A percentile compares a stretch with the other conserved stretches of the same genome.
phyloP scores from a whole-genome alignment of 2,113 vertebrate genomes.

The Peucedramus taeniatus region DNA sequence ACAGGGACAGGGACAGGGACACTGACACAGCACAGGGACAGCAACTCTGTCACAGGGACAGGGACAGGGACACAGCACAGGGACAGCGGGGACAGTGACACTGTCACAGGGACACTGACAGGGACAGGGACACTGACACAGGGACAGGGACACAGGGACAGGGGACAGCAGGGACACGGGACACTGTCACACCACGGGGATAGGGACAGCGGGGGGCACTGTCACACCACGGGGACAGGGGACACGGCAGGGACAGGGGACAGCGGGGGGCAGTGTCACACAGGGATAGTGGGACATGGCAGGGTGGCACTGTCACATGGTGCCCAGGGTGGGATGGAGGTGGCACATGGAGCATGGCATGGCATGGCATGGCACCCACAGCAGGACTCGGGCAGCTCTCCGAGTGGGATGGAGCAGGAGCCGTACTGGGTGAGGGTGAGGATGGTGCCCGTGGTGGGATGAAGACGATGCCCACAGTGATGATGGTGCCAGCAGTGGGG shows the following conservation, averaged over 20 bases:
- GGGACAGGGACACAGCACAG: not conserved
- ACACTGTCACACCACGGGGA: not conserved
- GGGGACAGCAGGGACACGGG: too few species aligned
- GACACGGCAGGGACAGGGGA: not conserved
- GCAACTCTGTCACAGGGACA: not conserved
- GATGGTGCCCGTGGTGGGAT: not conserved
- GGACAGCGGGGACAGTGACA: too few species aligned
- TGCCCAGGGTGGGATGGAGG: not conserved
- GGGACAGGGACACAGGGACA: not conserved
- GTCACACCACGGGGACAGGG: not conserved
- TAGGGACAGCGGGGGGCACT: not conserved
- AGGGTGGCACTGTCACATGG: not conserved
- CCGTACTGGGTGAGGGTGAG: not conserved
- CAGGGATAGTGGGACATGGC: not conserved
- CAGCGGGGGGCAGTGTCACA: not conserved
- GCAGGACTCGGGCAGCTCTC: not conserved
- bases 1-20: too few species aligned
- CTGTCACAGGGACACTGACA: too few species aligned
- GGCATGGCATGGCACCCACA: not conserved
- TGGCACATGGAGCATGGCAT: not conserved
- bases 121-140: not conserved
- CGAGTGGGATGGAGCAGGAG: not conserved
- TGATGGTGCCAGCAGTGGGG: too few species aligned
- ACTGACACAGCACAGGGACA: too few species aligned
- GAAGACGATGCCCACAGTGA: not conserved